Percentiles rank a stretch among this genome's conserved stretches.
Evolutionary conservation across 2,113 vertebrate genomes (phyloP).

Genomic region (human (Homo sapiens)): DNA sequence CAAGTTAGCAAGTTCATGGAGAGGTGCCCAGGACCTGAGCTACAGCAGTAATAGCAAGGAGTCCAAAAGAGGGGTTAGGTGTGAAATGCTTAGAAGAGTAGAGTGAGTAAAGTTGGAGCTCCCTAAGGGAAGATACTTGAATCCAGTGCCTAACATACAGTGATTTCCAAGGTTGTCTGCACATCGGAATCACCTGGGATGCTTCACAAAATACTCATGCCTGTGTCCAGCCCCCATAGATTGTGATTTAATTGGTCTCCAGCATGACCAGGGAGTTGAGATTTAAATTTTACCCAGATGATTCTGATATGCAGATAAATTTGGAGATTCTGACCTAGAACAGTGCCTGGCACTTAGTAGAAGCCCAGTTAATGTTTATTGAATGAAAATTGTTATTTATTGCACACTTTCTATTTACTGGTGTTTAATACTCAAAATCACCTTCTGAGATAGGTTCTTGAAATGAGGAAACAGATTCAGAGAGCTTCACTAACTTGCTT

Average conservation of each 20-base stretch:
- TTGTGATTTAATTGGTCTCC: neutral
- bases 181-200: neutral
- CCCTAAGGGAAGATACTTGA: neutral
- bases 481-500: neutral
- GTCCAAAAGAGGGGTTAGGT: neutral
- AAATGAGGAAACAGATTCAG: neutral
- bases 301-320: neutral
- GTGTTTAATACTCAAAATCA: neutral
- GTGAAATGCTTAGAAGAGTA: neutral
- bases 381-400: neutral
- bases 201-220: neutral
- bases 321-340: neutral
- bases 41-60: neutral
- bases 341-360: neutral
- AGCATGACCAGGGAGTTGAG: neutral
- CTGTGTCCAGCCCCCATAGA: neutral
- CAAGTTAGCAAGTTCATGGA: neutral
- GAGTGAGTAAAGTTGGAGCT: neutral
- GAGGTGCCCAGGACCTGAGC: neutral
- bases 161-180: neutral
- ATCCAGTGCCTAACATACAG: neutral
- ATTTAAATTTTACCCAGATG: neutral
- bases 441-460: neutral
- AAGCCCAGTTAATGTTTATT: neutral
- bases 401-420: neutral